Evolutionary conservation across 2,888 invertebrate genomes (phyloP).

Genomic region (Mythimna lalbum): DNA sequence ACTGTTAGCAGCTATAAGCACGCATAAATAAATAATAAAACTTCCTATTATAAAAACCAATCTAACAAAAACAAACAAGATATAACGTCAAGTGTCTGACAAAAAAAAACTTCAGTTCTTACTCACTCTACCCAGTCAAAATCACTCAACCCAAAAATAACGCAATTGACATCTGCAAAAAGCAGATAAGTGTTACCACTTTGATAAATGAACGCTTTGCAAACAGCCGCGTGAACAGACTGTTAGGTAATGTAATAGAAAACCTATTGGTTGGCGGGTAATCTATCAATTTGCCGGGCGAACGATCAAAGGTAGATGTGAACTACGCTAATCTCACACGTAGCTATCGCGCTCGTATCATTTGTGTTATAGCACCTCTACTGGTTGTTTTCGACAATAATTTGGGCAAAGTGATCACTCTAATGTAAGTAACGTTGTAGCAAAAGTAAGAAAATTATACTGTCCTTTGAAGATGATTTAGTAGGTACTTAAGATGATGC

Average conservation of each 20-base stretch:
- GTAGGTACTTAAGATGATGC: too few species aligned
- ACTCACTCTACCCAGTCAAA: not conserved
- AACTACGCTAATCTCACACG: conserved; percentile 64
- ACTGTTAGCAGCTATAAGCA: too few species aligned
- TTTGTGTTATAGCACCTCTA: conserved; percentile 54
- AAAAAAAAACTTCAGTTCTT: not conserved
- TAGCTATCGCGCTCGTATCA: conserved; percentile 52
- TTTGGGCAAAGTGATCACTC: not conserved
- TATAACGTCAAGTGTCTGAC: not conserved
- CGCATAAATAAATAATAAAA: too few species aligned
- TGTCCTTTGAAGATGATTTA: too few species aligned
- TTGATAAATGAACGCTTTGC: conserved; percentile 38
- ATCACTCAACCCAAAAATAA: conserved; percentile 7
- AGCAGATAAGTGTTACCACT: conserved; percentile 37
- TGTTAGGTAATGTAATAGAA: conserved; percentile 56
- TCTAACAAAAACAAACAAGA: not conserved
- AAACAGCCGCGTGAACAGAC: conserved; percentile 32
- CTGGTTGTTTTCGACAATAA: conserved; percentile 30
- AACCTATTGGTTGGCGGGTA: conserved; percentile 54
- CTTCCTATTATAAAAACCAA: too few species aligned
- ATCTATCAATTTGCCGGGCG: conserved; percentile 77
- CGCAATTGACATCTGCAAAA: conserved; percentile 30
- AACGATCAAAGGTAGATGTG: conserved; percentile 77
- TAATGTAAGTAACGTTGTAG: not conserved
- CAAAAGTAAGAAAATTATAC: too few species aligned